Conservation (phyloP, 2,888 invertebrate species). For the Tipula helvola region DNA sequence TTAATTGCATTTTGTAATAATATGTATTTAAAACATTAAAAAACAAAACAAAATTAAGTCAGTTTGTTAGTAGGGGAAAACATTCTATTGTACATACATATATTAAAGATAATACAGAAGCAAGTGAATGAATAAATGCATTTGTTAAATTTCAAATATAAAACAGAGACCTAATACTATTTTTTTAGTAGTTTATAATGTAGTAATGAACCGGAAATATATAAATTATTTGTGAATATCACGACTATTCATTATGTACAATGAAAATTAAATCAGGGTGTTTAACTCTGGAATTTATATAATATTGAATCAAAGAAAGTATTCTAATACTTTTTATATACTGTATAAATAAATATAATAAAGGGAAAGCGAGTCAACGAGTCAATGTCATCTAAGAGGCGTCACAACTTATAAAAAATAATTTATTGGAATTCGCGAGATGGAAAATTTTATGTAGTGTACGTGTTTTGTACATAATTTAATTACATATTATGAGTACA, state of each 20-base stretch:
- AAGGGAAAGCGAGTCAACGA: background rate
- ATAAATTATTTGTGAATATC: background rate
- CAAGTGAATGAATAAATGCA: background rate
- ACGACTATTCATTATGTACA: background rate
- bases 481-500: background rate
- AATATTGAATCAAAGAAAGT: background rate
- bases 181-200: background rate
- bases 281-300: background rate
- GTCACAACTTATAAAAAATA: background rate
- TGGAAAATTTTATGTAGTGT: background rate
- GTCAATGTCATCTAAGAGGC: background rate
- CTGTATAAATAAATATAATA: background rate
- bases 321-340: background rate
- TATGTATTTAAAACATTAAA: background rate
- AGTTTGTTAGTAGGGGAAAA: background rate
- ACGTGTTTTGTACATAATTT: background rate
- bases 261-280: background rate
- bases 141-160: background rate
- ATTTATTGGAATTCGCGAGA: background rate
- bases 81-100: too few relatives aligned
- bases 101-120: background rate
- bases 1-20: background rate
- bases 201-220: background rate
- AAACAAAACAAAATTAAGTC: background rate
- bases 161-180: background rate